Conservation (phyloP, 2,797 vertebrate species). For the Pteropus rufus region DNA sequence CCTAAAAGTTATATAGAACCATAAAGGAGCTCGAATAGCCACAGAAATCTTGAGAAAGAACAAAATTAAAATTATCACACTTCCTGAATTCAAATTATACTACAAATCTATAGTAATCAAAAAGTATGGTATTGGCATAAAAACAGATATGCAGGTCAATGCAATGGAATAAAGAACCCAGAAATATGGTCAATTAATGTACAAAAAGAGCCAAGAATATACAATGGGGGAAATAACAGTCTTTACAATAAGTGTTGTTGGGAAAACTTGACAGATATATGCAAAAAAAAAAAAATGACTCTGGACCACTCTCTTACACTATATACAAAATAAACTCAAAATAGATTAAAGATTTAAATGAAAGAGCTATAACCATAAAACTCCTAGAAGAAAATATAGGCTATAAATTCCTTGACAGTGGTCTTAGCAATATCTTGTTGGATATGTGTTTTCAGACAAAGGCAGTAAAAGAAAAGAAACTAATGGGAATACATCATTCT, state of each 20-base stretch:
- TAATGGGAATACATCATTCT: neutral
- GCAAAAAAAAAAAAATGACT: neutral
- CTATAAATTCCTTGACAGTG: neutral
- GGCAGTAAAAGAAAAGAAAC: neutral
- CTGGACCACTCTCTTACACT: neutral
- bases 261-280: neutral
- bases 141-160: no score
- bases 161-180: no score
- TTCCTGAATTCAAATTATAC: no score
- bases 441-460: neutral
- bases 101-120: no score
- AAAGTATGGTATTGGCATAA: no score
- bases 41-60: no score
- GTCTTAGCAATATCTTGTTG: neutral
- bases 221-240: neutral
- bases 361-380: neutral
- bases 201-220: no score
- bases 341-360: neutral
- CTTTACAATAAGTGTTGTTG: neutral
- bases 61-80: no score
- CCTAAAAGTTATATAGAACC: no score
- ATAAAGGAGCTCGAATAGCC: no score
- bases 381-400: neutral
- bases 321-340: neutral
- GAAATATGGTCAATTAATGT: no score